Base-by-base conservation (phyloP, 2,797 vertebrate genomes). In the Geotrypetes seraphini region DNA sequence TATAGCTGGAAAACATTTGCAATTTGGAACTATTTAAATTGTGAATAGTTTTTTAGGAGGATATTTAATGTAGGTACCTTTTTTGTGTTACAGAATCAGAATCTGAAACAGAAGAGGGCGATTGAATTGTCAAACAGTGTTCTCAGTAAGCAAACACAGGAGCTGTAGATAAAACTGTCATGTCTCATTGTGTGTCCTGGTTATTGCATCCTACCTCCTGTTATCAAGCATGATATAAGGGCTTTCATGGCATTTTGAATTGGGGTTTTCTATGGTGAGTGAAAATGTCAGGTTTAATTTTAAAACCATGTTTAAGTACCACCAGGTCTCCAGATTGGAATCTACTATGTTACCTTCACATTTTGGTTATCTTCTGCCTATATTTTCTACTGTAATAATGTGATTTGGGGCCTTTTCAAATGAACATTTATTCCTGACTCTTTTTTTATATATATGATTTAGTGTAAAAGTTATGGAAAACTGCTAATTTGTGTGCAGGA, bases 101-200 rank as follows among this genome's bases (percentile, higher is more conserved):
- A 34, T 97, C 93, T 4, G 95, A 97, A 19, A 91, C 85, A 39
- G 94, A 98, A 71, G 95, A 98, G 50, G 91, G 81, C 9, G 93
- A 96, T 79, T 97, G 75, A 88, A 60, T 74, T 50, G 70, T 76
- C 61, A 57, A 60, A 58, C 66, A 62, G 56, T 59, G 45, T 63
- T 71, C 64, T 74, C 74, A 77, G 74, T 74, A 64, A 83, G 66
- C 81, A 83, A 86, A 84, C 83, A 84, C 83, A 79, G 83, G 82
- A 88, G 79, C 78, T 75, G 79, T 87, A 86, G 83, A 78, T 81
- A 77, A n/a, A 59, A 79, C 69, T 63, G 68, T 84, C 75, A 73
- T 77, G 65, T 86, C 71, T 81, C 67, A 62, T 58, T 47, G 69
- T 74, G 69, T 74, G 71, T 82, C 65, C 67, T 67, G 66, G 74